Percentiles rank a stretch among this genome's conserved stretches.
These are phyloP conservation scores for Euwallacea similis DNA, from an alignment of 1,140 invertebrate species.

Conservation along the genomic window DNA sequence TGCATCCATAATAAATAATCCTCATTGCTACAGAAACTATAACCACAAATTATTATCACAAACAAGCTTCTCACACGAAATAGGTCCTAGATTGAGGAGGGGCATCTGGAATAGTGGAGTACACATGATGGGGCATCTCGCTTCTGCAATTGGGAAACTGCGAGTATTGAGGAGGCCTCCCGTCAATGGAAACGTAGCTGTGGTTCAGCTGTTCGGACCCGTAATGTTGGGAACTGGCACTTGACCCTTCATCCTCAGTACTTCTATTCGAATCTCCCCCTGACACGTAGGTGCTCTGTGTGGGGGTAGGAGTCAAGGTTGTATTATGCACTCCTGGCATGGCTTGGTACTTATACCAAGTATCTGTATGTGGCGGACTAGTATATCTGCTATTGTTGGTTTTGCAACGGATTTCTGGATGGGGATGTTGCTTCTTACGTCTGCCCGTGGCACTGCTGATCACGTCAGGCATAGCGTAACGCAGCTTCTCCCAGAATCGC, in stretches of 20 bases:
- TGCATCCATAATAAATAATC: not conserved
- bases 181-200: conserved; percentile 53
- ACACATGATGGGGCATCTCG: conserved; percentile 50
- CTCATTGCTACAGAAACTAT: not conserved
- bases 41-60: conserved; percentile 17
- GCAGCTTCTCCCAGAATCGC: conserved; percentile 87
- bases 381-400: conserved; percentile 55
- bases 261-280: conserved; percentile 63
- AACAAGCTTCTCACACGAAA: conserved; percentile 47
- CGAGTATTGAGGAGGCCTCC: conserved; percentile 50
- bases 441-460: conserved; percentile 41
- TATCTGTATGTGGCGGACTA: conserved; percentile 59
- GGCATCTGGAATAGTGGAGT: conserved; percentile 53
- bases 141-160: conserved; percentile 44
- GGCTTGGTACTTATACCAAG: conserved; percentile 57
- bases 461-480: conserved; percentile 83
- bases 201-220: conserved; percentile 54
- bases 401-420: conserved; percentile 52
- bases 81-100: conserved; percentile 52
- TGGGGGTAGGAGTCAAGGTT: conserved; percentile 62
- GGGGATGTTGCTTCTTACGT: conserved; percentile 49
- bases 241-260: conserved; percentile 63
- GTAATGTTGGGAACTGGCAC: conserved; percentile 56
- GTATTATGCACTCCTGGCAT: conserved; percentile 52
- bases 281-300: conserved; percentile 66